Conservation (phyloP, 2,797 vertebrate species). For the Periparus ater region DNA sequence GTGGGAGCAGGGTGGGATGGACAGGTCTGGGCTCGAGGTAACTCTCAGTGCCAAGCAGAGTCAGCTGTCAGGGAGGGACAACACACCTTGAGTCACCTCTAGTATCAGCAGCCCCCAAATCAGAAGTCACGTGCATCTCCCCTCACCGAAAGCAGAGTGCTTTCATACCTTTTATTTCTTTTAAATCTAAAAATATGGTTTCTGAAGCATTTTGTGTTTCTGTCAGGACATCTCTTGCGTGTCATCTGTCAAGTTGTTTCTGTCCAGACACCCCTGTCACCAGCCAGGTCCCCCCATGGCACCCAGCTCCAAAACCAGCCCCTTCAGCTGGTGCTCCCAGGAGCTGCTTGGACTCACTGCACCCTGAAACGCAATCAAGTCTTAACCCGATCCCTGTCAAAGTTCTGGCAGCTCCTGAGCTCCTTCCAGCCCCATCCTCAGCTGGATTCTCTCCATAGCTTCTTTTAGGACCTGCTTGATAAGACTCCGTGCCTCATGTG, state of each 20-base stretch:
- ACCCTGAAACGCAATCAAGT: not conserved
- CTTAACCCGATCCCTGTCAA: not conserved
- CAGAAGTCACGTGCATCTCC: not conserved
- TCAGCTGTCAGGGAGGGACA: accelerated
- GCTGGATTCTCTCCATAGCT: not conserved
- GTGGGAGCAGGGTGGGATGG: not conserved
- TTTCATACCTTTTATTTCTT: not conserved
- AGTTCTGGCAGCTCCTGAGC: not conserved
- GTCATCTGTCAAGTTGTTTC: not conserved
- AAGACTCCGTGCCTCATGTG: conserved; percentile 15
- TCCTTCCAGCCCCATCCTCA: not conserved
- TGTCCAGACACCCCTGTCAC: not conserved
- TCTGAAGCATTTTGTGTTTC: not conserved
- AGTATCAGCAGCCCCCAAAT: not conserved
- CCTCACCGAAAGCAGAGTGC: not conserved
- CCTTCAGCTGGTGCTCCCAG: not conserved
- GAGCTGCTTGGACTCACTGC: not conserved
- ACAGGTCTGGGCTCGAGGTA: accelerated
- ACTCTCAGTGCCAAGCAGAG: not conserved
- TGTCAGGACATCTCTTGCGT: not conserved
- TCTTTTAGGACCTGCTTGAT: conserved; percentile 14
- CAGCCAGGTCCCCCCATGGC: accelerated
- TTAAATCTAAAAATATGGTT: not conserved
- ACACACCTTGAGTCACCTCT: not conserved
- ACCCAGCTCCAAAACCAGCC: not conserved